phyloP scores from a whole-genome alignment of 2,113 vertebrate genomes.

The Rhinoderma darwinii region DNA sequence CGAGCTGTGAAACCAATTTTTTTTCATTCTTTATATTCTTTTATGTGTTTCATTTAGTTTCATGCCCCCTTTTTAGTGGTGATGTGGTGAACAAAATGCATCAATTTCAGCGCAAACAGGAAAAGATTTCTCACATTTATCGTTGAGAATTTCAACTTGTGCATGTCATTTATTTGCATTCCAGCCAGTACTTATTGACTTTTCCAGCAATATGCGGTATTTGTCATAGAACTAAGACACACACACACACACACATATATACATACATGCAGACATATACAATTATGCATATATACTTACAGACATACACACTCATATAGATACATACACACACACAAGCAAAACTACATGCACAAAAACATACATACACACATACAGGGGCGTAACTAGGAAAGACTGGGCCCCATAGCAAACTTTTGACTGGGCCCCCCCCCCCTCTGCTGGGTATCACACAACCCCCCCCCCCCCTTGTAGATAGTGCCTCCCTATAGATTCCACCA shows the following conservation, averaged over 20 bases:
- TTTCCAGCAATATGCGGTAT: slow-evolving; percentile 33
- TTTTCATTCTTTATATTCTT: background rate
- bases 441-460: no score
- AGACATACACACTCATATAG: background rate
- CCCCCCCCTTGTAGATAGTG: no score
- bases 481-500: no score
- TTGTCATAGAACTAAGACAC: background rate
- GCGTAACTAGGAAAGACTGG: no score
- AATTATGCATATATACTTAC: background rate
- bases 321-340: no score
- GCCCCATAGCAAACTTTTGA: no score
- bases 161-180: slow-evolving; percentile 13
- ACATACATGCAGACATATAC: background rate
- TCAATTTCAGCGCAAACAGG: background rate
- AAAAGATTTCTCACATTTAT: background rate
- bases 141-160: background rate
- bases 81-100: background rate
- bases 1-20: background rate
- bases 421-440: no score
- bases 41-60: background rate
- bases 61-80: background rate
- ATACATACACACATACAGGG: no score
- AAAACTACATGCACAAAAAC: no score
- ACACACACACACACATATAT: background rate
- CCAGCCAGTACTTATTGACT: slow-evolving; percentile 16